Evolutionary conservation across 2,113 vertebrate species (phyloP).

Genomic region (Orthonyx spaldingii): DNA sequence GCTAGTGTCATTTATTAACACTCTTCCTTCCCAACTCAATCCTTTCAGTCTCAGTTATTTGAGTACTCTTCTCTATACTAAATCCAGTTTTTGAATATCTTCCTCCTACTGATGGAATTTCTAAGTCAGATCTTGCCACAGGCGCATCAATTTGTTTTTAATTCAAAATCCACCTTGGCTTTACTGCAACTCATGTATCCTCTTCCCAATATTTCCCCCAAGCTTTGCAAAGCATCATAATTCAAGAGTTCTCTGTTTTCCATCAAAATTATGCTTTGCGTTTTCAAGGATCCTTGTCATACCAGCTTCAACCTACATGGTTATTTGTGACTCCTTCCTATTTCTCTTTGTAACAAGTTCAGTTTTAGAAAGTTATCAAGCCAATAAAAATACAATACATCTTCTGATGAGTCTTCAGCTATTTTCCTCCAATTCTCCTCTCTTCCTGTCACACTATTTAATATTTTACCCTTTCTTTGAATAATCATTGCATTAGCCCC

Average conservation of each 20-base stretch:
- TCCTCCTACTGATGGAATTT: not conserved
- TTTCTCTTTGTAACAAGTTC: not conserved
- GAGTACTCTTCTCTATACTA: not conserved
- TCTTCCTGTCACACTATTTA: not conserved
- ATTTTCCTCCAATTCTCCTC: not conserved
- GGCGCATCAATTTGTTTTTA: not conserved
- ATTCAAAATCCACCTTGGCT: not conserved
- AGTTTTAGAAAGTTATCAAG: not conserved
- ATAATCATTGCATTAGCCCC: not conserved
- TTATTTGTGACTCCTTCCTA: not conserved
- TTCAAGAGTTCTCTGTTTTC: not conserved
- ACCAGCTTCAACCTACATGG: not conserved
- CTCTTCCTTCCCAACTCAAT: not conserved
- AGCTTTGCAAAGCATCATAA: not conserved
- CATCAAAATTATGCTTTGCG: not conserved
- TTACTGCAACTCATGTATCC: not conserved
- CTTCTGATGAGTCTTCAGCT: not conserved
- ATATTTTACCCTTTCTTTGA: not conserved
- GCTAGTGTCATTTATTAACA: not conserved
- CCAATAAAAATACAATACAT: not conserved
- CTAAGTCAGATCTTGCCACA: not conserved
- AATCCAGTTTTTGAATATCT: not conserved
- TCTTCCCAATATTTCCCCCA: not conserved
- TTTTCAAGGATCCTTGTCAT: not conserved
- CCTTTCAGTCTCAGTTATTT: not conserved